Conservation (phyloP, 1,140 invertebrate species). For the Musca domestica region DNA sequence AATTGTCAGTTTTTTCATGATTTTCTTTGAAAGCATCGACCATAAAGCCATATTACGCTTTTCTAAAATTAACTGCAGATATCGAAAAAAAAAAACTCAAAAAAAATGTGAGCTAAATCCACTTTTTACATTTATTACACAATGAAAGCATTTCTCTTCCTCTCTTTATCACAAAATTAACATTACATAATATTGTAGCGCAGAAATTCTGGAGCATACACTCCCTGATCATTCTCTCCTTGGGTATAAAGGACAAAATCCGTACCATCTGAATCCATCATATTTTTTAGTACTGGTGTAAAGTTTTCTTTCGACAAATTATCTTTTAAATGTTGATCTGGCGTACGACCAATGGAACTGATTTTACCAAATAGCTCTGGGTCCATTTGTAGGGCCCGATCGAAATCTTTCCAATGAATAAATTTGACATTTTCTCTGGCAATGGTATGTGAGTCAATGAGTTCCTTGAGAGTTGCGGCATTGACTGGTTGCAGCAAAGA, state of each 20-base stretch:
- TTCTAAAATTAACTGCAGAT: too few species aligned
- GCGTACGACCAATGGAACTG: constrained; percentile 44
- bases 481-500: constrained; percentile 51
- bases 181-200: constrained; percentile 34
- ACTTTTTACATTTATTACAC: too few species aligned
- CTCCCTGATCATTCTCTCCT: constrained; percentile 8
- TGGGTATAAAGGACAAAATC: constrained; percentile 42
- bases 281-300: constrained; percentile 34
- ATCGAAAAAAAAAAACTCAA: too few species aligned
- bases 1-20: too few species aligned
- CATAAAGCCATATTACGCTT: too few species aligned
- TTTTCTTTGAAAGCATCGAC: too few species aligned
- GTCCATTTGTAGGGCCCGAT: constrained; percentile 46
- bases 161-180: too few species aligned
- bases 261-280: constrained; percentile 20
- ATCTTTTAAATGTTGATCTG: constrained; percentile 45
- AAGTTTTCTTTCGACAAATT: constrained; percentile 36
- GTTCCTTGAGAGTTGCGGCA: constrained; percentile 44
- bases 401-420: constrained; percentile 52
- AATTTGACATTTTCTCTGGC: constrained; percentile 48
- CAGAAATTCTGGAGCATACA: constrained; percentile 36
- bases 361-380: constrained; percentile 44
- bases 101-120: too few species aligned
- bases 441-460: constrained; percentile 45
- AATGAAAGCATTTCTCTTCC: too few species aligned